Base-by-base conservation (phyloP, 2,888 invertebrate genomes). In the Macrophya annulata region DNA sequence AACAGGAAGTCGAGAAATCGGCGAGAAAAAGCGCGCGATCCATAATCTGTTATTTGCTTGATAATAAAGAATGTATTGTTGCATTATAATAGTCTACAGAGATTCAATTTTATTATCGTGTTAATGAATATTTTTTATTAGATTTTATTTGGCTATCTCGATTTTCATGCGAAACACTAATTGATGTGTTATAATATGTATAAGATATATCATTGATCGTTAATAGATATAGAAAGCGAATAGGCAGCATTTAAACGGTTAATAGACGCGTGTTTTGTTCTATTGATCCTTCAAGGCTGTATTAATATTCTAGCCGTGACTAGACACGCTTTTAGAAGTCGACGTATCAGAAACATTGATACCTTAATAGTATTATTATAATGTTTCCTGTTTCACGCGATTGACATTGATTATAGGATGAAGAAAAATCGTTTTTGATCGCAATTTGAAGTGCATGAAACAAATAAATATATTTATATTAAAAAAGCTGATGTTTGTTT, bases 1-100 rank as follows among this genome's bases (percentile, higher is more conserved):
- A 59, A 45, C 79, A 51, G 79, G 79, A 79, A 55, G 79, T 55
- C 17, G n/a, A 59, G 79, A 55, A 59, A 79, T 79, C 79, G 76
- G 76, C 45, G 45, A 45, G 15, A 31, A 72, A 43, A 37, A 37
- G 43, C 71, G 71, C 21, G 48, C 45, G 76, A 48, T 48, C 12
- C 12, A 43, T 21, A 10, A 25, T 10, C 8, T n/a, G 55, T 1
- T 55, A 55, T 55, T 55, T 8, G 6, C 8, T 1, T 55, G 2
- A n/a, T 55, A 1, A 55, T 1, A 55, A 55, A 1, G 55, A 55
- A n/a, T 31, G 31, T 31, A 31, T 55, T 55, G n/a, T 55, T n/a
- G n/a, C 1, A 55, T n/a, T 55, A n/a, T n/a, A n/a, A n/a, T n/a
- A 3, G 2, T n/a, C n/a, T 1, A 8, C n/a, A n/a, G n/a, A n/a